A percentile compares a stretch with the other conserved stretches of the same genome.
These are phyloP conservation scores for Coenobita brevimanus DNA, from an alignment of 1,140 invertebrate genomes.

Conservation along the genomic window DNA sequence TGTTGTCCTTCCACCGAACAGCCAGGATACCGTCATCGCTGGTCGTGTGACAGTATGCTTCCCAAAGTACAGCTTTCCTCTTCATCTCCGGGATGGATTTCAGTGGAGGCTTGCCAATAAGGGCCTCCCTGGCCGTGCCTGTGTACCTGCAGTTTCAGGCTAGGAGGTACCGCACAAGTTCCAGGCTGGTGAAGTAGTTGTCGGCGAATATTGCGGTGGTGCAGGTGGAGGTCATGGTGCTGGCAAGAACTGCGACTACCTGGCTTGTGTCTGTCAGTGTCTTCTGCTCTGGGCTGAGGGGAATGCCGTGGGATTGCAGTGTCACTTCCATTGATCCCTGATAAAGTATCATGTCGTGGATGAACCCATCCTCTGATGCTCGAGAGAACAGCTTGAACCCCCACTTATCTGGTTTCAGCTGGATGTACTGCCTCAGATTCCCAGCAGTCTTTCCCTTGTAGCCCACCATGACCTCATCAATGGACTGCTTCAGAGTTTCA, in stretches of 20 bases:
- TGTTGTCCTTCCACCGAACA: conserved; percentile 36
- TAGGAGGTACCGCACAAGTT: background rate
- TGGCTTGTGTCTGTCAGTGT: background rate
- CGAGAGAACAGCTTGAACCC: conserved; percentile 26
- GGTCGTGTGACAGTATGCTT: background rate
- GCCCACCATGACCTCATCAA: background rate
- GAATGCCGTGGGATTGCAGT: background rate
- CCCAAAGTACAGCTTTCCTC: background rate
- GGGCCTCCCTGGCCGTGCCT: background rate
- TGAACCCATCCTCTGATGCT: conserved; percentile 12
- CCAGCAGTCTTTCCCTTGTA: background rate
- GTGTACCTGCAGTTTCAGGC: background rate
- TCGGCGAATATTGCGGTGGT: conserved; percentile 5
- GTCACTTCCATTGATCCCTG: conserved; percentile 10
- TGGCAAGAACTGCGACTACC: conserved; percentile 28
- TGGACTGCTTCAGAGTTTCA: background rate
- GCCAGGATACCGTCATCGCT: conserved; percentile 22
- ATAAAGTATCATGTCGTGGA: conserved; percentile 23
- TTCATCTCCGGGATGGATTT: background rate
- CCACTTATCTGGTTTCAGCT: conserved; percentile 16
- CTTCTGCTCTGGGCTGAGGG: conserved; percentile 19
- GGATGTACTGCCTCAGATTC: conserved; percentile 23
- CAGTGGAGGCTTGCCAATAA: background rate
- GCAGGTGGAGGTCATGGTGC: background rate
- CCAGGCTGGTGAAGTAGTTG: conserved; percentile 28